Evolutionary conservation across 2,888 invertebrate species (phyloP).

Genomic region (Hybos culiciformis): DNA sequence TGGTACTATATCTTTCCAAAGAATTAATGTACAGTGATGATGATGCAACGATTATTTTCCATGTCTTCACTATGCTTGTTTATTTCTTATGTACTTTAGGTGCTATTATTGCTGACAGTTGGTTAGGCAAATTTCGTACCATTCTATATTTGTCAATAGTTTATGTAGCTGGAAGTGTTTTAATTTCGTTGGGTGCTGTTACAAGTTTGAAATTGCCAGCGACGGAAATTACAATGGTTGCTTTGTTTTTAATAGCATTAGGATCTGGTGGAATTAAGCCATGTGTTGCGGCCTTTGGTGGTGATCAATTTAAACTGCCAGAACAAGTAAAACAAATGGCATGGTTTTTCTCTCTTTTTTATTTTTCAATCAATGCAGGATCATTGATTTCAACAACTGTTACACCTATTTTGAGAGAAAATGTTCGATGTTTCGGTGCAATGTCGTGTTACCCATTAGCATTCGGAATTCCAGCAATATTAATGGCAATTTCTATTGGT

Average conservation of each 20-base stretch:
- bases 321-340: constrained; percentile 50
- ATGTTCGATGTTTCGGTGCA: constrained; percentile 49
- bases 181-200: constrained; percentile 47
- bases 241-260: constrained; percentile 53
- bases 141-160: constrained; percentile 61
- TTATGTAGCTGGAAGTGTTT: constrained; percentile 53
- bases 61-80: constrained; percentile 56
- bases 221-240: constrained; percentile 45
- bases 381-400: constrained; percentile 58
- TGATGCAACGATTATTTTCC: constrained; percentile 57
- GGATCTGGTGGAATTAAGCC: constrained; percentile 77
- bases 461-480: constrained; percentile 61
- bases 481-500: constrained; percentile 59
- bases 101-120: constrained; percentile 66
- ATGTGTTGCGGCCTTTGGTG: constrained; percentile 69
- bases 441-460: constrained; percentile 57
- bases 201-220: constrained; percentile 39
- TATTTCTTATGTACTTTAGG: constrained; percentile 67
- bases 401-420: constrained; percentile 58
- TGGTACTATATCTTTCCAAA: constrained; percentile 57
- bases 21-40: constrained; percentile 48
- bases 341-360: constrained; percentile 63
- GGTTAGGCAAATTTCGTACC: constrained; percentile 61
- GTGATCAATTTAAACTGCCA: constrained; percentile 58
- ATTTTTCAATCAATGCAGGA: constrained; percentile 52